These are phyloP conservation scores for Agonopterix subpropinquella DNA, from an alignment of 2,888 invertebrate species.

Conservation along the genomic window DNA sequence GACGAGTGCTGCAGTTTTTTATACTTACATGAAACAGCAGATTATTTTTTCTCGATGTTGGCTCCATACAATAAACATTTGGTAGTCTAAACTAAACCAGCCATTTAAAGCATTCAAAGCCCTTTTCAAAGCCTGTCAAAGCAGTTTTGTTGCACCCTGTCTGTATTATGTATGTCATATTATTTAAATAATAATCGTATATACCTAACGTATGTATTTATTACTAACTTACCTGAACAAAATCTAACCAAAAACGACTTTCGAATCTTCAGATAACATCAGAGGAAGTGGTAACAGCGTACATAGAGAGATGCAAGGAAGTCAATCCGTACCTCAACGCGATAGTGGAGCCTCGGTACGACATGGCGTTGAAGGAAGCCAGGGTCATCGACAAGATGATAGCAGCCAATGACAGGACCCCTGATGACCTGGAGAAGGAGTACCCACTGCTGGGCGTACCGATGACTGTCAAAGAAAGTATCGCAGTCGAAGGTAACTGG, in stretches of 20 bases:
- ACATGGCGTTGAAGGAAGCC: conserved; percentile 85
- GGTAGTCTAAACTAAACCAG: too few relatives aligned
- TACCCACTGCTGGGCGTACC: conserved; percentile 90
- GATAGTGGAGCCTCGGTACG: conserved; percentile 86
- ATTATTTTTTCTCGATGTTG: too few relatives aligned
- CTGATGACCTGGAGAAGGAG: conserved; percentile 78
- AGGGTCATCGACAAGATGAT: conserved; percentile 82
- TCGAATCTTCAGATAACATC: conserved; percentile 76
- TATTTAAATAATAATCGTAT: too few relatives aligned
- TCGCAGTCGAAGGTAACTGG: conserved; percentile 82
- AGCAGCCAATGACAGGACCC: conserved; percentile 65
- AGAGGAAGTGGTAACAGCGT: conserved; percentile 81
- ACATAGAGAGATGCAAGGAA: conserved; percentile 84
- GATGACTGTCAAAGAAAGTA: conserved; percentile 89
- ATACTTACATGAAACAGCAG: too few relatives aligned
- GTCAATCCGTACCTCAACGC: conserved; percentile 88
- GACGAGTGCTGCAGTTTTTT: too few relatives aligned
- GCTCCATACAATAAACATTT: too few relatives aligned
- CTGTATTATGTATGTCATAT: too few relatives aligned
- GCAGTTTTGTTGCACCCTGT: too few relatives aligned
- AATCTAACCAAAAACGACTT: not conserved
- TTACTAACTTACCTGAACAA: too few relatives aligned
- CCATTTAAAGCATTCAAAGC: too few relatives aligned
- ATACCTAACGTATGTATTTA: too few relatives aligned
- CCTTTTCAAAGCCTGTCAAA: too few relatives aligned